phyloP scores from a whole-genome alignment of 2,888 invertebrate species.

The Agrypnus murinus region DNA sequence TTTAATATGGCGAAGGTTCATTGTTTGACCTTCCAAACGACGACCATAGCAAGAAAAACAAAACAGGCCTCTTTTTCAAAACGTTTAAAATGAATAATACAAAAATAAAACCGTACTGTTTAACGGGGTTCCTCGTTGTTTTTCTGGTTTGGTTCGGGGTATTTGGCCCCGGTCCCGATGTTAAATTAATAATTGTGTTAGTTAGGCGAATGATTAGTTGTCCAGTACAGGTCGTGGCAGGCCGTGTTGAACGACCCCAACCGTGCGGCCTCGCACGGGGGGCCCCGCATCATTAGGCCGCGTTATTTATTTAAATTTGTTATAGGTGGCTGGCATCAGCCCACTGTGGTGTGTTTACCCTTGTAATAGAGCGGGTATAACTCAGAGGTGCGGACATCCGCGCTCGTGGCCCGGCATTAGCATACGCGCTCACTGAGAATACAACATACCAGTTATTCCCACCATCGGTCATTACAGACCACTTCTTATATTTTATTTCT shows the following conservation, averaged over 20 bases:
- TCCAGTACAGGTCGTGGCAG: slow-evolving; percentile 54
- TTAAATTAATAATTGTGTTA: slow-evolving; percentile 65
- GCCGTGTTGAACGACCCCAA: slow-evolving; percentile 62
- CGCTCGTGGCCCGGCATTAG: slow-evolving; percentile 62
- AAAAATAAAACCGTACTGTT: slow-evolving; percentile 8
- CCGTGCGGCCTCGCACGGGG: slow-evolving; percentile 52
- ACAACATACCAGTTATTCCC: slow-evolving; percentile 69
- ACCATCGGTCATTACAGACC: slow-evolving; percentile 67
- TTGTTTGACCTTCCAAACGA: too few relatives aligned
- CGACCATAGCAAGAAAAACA: too few relatives aligned
- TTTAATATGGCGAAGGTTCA: too few relatives aligned
- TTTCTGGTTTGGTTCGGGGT: slow-evolving; percentile 20
- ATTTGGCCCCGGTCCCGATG: slow-evolving; percentile 46
- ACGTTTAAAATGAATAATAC: too few relatives aligned
- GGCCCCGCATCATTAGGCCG: slow-evolving; percentile 58
- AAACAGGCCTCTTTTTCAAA: too few relatives aligned
- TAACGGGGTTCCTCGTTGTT: slow-evolving; percentile 18
- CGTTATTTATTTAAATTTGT: slow-evolving; percentile 60
- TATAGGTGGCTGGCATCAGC: slow-evolving; percentile 56
- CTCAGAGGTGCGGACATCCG: slow-evolving; percentile 58
- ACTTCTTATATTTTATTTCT: slow-evolving; percentile 65
- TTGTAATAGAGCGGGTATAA: slow-evolving; percentile 56
- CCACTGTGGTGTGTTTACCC: slow-evolving; percentile 56
- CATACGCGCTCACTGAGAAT: slow-evolving; percentile 68
- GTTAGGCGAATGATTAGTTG: slow-evolving; percentile 62